Percentiles rank a stretch among this genome's conserved stretches.
Evolutionary conservation across 2,888 invertebrate species (phyloP).

Genomic region (Macaria liturata): DNA sequence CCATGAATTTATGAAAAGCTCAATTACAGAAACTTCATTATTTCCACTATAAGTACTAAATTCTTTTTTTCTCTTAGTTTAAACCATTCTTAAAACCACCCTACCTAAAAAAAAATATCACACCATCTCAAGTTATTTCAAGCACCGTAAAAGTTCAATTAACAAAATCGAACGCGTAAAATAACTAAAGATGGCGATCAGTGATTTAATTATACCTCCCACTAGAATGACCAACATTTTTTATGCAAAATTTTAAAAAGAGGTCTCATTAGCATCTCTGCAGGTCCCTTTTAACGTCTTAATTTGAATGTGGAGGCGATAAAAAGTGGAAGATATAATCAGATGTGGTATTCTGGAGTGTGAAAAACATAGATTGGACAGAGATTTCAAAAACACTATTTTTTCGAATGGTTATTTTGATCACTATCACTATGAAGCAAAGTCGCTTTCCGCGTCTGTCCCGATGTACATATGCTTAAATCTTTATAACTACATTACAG

Average conservation of each 20-base stretch:
- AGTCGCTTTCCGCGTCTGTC: too few species aligned
- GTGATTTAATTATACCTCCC: slow-evolving; percentile 43
- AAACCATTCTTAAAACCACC: too few species aligned
- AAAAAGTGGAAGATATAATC: slow-evolving; percentile 37
- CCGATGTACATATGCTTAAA: too few species aligned
- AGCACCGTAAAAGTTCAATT: slow-evolving; percentile 16
- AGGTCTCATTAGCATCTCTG: slow-evolving; percentile 66
- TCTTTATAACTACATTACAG: too few species aligned
- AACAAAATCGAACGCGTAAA: slow-evolving; percentile 23
- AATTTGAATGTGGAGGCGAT: slow-evolving; percentile 64
- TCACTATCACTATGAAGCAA: too few species aligned
- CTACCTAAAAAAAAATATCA: not conserved
- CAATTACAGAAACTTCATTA: too few species aligned
- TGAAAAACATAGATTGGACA: too few species aligned
- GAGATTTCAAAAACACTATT: too few species aligned
- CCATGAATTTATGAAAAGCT: too few species aligned
- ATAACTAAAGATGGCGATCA: slow-evolving; percentile 24
- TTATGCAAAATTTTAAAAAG: slow-evolving; percentile 59
- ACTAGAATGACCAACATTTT: slow-evolving; percentile 38
- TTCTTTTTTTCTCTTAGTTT: too few species aligned
- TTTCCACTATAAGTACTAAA: too few species aligned
- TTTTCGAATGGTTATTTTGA: too few species aligned
- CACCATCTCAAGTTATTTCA: not conserved
- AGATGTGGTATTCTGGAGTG: slow-evolving; percentile 13
- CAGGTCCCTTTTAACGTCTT: slow-evolving; percentile 66